A percentile compares a stretch with the other conserved stretches of the same genome.
phyloP scores from a whole-genome alignment of 2,888 invertebrate genomes.

The Melinaea menophilus region DNA sequence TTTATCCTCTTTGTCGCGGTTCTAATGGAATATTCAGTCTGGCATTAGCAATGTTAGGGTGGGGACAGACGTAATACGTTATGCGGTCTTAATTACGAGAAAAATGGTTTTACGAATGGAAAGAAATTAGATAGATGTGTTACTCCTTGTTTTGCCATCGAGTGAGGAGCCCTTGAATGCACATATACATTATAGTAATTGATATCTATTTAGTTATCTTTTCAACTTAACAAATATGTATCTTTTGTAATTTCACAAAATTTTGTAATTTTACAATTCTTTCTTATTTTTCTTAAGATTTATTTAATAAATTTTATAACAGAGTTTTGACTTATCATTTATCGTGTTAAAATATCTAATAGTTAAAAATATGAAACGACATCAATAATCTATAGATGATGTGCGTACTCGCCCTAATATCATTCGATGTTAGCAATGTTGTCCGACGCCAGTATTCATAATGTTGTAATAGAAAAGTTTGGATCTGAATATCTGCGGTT shows the following conservation, averaged over 20 bases:
- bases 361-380: too few species aligned
- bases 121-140: neutral
- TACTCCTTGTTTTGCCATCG: too few species aligned
- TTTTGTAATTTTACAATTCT: too few species aligned
- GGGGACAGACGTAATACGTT: constrained; percentile 30
- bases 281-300: too few species aligned
- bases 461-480: constrained; percentile 66
- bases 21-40: constrained; percentile 44
- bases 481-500: constrained; percentile 22
- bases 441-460: constrained; percentile 52
- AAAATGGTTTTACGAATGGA: constrained; percentile 23
- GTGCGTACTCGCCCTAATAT: constrained; percentile 8
- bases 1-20: constrained; percentile 41
- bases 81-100: constrained; percentile 9
- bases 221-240: too few species aligned
- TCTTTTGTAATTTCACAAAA: too few species aligned
- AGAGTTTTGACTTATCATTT: too few species aligned
- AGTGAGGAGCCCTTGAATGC: too few species aligned
- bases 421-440: constrained; percentile 35
- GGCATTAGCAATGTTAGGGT: constrained; percentile 27
- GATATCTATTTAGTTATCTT: neutral
- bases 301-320: too few species aligned
- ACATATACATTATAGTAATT: neutral
- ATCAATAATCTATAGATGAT: neutral
- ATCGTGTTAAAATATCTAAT: too few species aligned